phyloP scores from a whole-genome alignment of 2,888 invertebrate genomes.

The Lymantria dispar region DNA sequence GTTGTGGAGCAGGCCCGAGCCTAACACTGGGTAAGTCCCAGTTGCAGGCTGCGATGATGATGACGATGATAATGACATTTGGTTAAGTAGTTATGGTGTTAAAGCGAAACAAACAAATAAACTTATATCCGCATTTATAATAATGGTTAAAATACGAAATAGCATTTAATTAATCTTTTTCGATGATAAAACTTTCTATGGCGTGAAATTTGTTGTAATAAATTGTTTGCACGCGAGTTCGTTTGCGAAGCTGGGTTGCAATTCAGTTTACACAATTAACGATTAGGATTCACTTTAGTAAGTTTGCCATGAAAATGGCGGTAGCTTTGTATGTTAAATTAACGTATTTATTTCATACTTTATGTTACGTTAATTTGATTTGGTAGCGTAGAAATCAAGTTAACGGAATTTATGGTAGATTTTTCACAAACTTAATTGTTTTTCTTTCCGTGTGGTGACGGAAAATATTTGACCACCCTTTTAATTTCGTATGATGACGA shows the following conservation, averaged over 20 bases:
- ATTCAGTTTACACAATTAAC: slow-evolving; percentile 6
- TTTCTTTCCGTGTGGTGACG: too few species aligned
- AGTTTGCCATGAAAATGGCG: slow-evolving; percentile 20
- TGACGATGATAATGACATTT: too few species aligned
- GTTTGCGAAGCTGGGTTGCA: background rate
- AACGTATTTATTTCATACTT: slow-evolving; percentile 31
- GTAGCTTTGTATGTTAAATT: slow-evolving; percentile 31
- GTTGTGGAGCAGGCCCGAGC: too few species aligned
- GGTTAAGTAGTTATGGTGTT: too few species aligned
- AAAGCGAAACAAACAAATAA: too few species aligned
- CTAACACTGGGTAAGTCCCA: too few species aligned
- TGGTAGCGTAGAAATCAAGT: slow-evolving; percentile 22
- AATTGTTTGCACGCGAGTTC: slow-evolving; percentile 21
- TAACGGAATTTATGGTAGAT: slow-evolving; percentile 15
- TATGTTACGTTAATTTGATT: slow-evolving; percentile 21
- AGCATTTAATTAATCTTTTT: slow-evolving; percentile 44
- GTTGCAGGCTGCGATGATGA: too few species aligned
- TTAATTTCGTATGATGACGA: too few species aligned
- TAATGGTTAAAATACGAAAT: slow-evolving; percentile 18
- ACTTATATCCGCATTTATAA: too few species aligned
- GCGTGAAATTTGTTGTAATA: slow-evolving; percentile 38
- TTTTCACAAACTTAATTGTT: slow-evolving; percentile 4
- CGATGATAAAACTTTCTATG: slow-evolving; percentile 39
- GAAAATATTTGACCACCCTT: too few species aligned
- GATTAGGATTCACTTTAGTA: slow-evolving; percentile 3